A percentile compares a stretch with the other conserved stretches of the same genome.
Evolutionary conservation across 1,140 invertebrate genomes (phyloP).

Genomic region (Cyrtorhinus lividipennis): DNA sequence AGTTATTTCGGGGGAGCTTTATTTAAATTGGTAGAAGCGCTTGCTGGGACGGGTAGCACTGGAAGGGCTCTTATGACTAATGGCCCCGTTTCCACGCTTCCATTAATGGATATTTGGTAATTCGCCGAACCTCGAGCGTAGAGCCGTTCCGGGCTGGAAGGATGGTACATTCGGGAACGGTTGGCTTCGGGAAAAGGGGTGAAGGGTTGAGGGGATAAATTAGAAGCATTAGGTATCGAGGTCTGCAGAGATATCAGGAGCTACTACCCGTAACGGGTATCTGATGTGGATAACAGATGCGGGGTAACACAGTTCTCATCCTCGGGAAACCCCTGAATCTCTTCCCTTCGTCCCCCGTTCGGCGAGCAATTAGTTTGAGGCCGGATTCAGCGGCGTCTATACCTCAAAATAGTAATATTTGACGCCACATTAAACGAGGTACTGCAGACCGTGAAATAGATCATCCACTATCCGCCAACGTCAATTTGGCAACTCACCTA

Average conservation of each 20-base stretch:
- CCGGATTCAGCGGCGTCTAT: no score
- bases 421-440: no score
- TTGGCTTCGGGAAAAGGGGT: not conserved
- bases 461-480: no score
- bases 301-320: not conserved
- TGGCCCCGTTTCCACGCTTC: not conserved
- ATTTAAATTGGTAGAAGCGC: not conserved
- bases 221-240: conserved; percentile 7
- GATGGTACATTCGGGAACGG: not conserved
- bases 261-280: conserved; percentile 1
- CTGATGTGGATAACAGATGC: conserved; percentile 8
- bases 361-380: not conserved
- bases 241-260: not conserved
- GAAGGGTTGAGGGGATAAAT: not conserved
- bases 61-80: conserved; percentile 3
- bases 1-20: conserved; percentile 4
- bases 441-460: no score
- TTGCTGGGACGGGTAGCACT: not conserved
- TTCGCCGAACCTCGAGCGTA: not conserved
- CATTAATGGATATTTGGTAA: conserved; percentile 10
- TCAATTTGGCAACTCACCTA: no score
- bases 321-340: not conserved
- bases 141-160: not conserved
- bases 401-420: no score
- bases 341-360: not conserved